These are phyloP conservation scores for Phenacoccus solenopsis DNA, from an alignment of 1,140 invertebrate genomes.

Conservation along the genomic window DNA sequence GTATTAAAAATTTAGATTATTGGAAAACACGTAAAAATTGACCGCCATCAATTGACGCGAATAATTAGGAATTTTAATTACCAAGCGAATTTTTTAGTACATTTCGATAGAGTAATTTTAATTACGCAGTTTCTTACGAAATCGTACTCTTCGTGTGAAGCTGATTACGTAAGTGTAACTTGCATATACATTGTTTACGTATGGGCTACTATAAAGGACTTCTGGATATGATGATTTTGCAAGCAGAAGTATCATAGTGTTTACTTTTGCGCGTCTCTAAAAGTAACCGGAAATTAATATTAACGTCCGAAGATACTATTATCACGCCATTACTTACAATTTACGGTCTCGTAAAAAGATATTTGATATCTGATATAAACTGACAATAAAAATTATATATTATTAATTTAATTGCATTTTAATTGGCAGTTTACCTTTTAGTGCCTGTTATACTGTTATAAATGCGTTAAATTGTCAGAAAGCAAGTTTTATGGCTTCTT, in stretches of 20 bases:
- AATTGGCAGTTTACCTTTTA: constrained; percentile 16
- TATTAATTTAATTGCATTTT: constrained; percentile 18
- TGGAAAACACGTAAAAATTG: not conserved
- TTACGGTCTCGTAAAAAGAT: constrained; percentile 16
- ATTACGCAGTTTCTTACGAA: too few species aligned
- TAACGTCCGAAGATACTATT: constrained; percentile 12
- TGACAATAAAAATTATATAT: constrained; percentile 17
- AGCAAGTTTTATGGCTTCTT: constrained; percentile 12
- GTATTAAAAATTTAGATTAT: constrained; percentile 4
- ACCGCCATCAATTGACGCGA: not conserved
- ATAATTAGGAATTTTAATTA: not conserved
- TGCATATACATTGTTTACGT: not conserved
- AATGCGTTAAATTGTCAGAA: constrained; percentile 15
- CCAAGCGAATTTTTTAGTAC: too few species aligned
- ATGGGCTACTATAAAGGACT: too few species aligned
- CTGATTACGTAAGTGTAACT: too few species aligned
- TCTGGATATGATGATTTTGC: too few species aligned
- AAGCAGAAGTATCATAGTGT: not conserved
- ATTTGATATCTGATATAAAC: constrained; percentile 18
- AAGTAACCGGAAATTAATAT: constrained; percentile 14
- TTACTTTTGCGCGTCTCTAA: not conserved
- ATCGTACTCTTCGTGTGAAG: too few species aligned
- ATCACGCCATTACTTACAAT: constrained; percentile 13
- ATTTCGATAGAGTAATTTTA: too few species aligned
- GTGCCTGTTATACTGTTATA: constrained; percentile 17